These are phyloP conservation scores for Setipinna tenuifilis DNA, from an alignment of 2,797 vertebrate genomes.

Conservation along the genomic window DNA sequence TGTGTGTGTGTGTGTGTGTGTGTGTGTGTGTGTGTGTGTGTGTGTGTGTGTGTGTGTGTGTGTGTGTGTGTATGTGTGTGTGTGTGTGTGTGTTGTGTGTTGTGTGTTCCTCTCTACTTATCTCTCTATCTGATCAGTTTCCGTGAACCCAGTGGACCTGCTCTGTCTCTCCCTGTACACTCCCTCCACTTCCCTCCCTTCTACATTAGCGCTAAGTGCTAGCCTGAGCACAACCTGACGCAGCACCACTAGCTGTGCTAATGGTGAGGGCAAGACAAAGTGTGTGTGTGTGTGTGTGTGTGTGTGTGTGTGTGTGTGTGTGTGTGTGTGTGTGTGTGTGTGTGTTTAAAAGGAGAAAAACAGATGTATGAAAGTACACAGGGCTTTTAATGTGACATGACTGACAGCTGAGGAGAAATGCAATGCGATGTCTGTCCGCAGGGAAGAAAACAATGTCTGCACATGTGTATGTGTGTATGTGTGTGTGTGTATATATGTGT, in stretches of 20 bases:
- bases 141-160: no score
- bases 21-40: no score
- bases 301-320: not conserved
- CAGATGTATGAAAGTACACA: not conserved
- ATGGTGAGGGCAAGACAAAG: slow-evolving; percentile 21
- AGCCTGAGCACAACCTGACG: not conserved
- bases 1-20: no score
- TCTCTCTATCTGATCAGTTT: no score
- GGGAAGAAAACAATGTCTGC: not conserved
- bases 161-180: no score
- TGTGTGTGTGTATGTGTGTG: no score
- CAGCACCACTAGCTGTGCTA: not conserved
- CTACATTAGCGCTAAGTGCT: not conserved
- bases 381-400: not conserved
- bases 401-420: not conserved
- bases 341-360: not conserved
- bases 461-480: not conserved
- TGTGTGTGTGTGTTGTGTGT: no score
- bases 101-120: no score
- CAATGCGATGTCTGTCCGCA: not conserved
- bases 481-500: not conserved
- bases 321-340: slow-evolving; percentile 32
- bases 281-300: slow-evolving; percentile 25
- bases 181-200: not conserved
- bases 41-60: no score